phyloP scores from a whole-genome alignment of 2,888 invertebrate genomes.

The Chymomyza fuscimana region DNA sequence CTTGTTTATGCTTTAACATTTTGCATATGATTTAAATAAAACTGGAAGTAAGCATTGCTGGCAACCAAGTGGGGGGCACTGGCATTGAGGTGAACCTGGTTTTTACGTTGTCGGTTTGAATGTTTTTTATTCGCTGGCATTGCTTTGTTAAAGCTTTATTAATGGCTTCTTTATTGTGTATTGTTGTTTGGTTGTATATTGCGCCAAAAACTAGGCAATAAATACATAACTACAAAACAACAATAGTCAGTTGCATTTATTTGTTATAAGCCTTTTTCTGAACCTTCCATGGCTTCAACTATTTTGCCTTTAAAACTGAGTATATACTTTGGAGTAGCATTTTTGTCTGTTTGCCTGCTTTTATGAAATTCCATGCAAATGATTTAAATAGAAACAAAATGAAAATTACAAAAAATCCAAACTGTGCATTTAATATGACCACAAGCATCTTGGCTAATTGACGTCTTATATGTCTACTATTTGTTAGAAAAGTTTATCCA shows the following conservation, averaged over 20 bases:
- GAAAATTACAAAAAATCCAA: not conserved
- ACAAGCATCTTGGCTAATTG: too few species aligned
- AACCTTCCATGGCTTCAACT: not conserved
- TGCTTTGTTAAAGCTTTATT: conserved; percentile 52
- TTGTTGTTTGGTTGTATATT: not conserved
- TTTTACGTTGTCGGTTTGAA: not conserved
- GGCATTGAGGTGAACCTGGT: not conserved
- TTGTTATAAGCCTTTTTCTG: not conserved
- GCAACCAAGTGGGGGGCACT: too few species aligned
- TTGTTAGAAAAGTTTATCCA: not conserved
- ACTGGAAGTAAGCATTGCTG: not conserved
- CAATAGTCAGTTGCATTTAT: not conserved
- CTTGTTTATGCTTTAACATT: not conserved
- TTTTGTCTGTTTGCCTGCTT: too few species aligned
- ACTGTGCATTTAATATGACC: not conserved
- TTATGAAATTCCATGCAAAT: not conserved
- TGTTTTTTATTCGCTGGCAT: conserved; percentile 29
- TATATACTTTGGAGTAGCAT: too few species aligned
- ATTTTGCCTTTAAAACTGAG: not conserved
- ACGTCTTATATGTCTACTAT: not conserved
- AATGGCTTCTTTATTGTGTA: conserved; percentile 29
- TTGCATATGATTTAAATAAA: not conserved
- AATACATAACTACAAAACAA: not conserved
- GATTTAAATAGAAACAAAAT: not conserved
- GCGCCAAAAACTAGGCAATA: not conserved